Evolutionary conservation across 2,113 vertebrate species (phyloP), one percentile per base, ranked within the genome.

Genomic region (Xiphophorus couchianus): DNA sequence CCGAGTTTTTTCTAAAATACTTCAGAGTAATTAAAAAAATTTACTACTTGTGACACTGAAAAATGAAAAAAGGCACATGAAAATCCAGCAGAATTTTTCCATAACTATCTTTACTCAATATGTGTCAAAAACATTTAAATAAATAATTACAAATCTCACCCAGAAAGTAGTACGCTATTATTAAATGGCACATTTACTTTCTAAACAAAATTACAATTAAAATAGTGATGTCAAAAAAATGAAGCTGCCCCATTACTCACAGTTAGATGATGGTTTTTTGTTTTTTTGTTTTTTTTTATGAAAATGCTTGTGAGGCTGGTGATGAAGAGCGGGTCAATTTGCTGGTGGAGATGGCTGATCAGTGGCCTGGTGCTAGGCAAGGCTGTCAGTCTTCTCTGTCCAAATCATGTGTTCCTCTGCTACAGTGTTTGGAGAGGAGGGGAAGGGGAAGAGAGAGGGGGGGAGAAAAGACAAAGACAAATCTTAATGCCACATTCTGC

Each of bases 331-430:
- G 91, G 93, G 94, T 95, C 95, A 95, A 94, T 88, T 88, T 92
- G 89, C 86, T 93, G 91, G 95, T 96, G 96, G 96, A 95, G 95
- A 95, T 95, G 95, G 96, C 95, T 96, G 95, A 96, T 95, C 92
- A 94, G 95, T 95, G 95, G 94, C 96, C 95, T 94, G 84, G 93
- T 94, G 92, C 94, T 95, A 96, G 95, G 96, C 95, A 95, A 95
- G 95, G 96, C 97, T 97, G 95, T 97, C 96, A 97, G 96, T 97
- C 95, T 96, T 96, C 95, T 97, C 90, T 83, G 88, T 95, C 96
- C 95, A 96, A 94, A 95, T 96, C 96, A 97, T 93, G 87, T 88
- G 90, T 89, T 88, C 83, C 74, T 89, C 90, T 91, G 90, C 87
- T 83, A 90, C 85, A 86, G 81, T 86, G 78, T 89, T 88, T 78